Evolutionary conservation across 37 sponge, comb jelly and placozoan genomes (phyloP), one percentile per base, ranked within the genome.

Genomic region (Ephydatia muelleri): DNA sequence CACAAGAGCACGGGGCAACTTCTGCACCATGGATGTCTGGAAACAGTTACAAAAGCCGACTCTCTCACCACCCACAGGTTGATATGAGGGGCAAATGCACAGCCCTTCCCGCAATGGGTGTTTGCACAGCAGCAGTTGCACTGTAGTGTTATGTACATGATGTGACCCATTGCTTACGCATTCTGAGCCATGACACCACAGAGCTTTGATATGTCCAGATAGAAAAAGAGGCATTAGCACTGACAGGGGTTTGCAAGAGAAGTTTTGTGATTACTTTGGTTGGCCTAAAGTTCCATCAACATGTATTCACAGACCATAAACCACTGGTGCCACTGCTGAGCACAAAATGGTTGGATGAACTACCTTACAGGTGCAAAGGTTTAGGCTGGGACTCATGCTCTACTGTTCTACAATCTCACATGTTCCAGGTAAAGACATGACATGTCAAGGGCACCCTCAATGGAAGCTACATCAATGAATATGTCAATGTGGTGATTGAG

Each of bases 231-330:
- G 76, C 84, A 12, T 66, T 84, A 36, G 84, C 84, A 19, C 25
- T 65, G 26, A 84, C 84, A 28, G 73, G 83, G 83, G 87, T 75
- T 26, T 87, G 87, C 30, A 67, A 86, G 23, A 11, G 81, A 16
- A 43, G 43, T 43, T 74, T 73, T 9, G 5, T 33, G 26, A 43
- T 34, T 22, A 80, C 72, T 34, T 38, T 73, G 38, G 65, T 80
- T 8, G 81, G 81, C 12, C 43, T 31, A 25, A 38, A 9, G 3
- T 87, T 87, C 67, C 38, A 30, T 12, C n/a, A n/a, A n/a, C n/a
- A 43, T 43, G 0, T 87, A 14, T 30, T 80, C 57, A 87, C 81
- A 3, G 87, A 87, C 68, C 87, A 87, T 67, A 87, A 87, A 74
- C 87, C 87, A 8, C 79, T 87, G 43, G 87, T 87, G 9, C 75